These are phyloP conservation scores for Sciurus vulgaris DNA, from an alignment of 2,797 vertebrate species.

Conservation along the genomic window DNA sequence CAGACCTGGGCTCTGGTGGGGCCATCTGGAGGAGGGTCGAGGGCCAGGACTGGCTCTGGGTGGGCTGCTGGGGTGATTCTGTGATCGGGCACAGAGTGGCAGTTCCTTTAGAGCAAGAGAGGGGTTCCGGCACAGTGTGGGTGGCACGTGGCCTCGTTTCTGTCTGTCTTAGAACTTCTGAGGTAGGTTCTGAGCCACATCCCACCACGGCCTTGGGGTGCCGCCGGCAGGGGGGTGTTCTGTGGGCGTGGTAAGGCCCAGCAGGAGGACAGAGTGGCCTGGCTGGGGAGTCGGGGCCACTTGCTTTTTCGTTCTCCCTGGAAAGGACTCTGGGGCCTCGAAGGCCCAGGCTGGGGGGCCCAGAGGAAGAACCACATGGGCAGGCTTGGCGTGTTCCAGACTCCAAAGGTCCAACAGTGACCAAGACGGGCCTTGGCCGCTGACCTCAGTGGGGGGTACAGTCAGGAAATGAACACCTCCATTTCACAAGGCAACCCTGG, in stretches of 20 bases:
- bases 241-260: rapidly evolving
- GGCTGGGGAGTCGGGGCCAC: neutral
- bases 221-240: rapidly evolving
- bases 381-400: neutral
- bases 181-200: neutral
- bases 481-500: neutral
- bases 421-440: too few relatives aligned
- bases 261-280: neutral
- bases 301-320: neutral
- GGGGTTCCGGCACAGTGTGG: rapidly evolving
- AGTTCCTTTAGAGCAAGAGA: neutral
- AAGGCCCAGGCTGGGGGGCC: neutral
- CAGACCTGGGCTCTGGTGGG: rapidly evolving
- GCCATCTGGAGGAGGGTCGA: neutral
- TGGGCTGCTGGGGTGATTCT: too few relatives aligned
- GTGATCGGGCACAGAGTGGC: too few relatives aligned
- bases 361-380: too few relatives aligned
- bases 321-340: neutral
- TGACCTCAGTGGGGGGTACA: rapidly evolving
- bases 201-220: neutral
- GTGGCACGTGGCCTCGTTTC: neutral
- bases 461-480: neutral
- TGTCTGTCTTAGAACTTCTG: neutral
- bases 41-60: neutral
- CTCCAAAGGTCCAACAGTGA: neutral